These are phyloP conservation scores for Eledone cirrhosa DNA, from an alignment of 2,888 invertebrate species.

Conservation along the genomic window DNA sequence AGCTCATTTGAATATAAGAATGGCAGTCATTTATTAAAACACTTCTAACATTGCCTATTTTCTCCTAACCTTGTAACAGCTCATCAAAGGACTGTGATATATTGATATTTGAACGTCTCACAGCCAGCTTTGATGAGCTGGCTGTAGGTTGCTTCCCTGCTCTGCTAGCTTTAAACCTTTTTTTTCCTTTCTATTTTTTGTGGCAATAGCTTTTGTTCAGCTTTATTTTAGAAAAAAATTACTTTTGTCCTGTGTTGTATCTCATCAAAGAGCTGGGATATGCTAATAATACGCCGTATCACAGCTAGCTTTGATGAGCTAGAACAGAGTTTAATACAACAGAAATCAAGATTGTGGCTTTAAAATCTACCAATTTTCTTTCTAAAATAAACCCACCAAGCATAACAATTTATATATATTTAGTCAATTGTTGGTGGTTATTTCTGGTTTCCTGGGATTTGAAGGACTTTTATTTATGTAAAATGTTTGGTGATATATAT, in stretches of 20 bases:
- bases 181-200: not conserved
- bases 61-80: constrained; percentile 62
- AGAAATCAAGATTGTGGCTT: not conserved
- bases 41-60: no score
- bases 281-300: constrained; percentile 51
- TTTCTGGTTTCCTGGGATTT: not conserved
- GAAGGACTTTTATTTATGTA: not conserved
- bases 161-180: not conserved
- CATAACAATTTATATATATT: no score
- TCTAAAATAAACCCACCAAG: no score
- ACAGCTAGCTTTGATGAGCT: constrained; percentile 65
- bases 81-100: constrained; percentile 90
- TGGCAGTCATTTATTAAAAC: no score
- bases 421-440: no score
- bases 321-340: not conserved
- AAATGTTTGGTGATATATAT: not conserved
- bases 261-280: constrained; percentile 53
- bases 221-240: not conserved
- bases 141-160: constrained; percentile 39
- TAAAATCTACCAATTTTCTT: not conserved
- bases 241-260: constrained; percentile 27
- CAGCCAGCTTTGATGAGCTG: constrained; percentile 91
- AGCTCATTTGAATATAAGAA: not conserved
- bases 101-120: constrained; percentile 81
- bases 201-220: not conserved